A percentile compares a stretch with the other conserved stretches of the same genome.
Evolutionary conservation across 2,888 invertebrate genomes (phyloP).

Genomic region (Dolichomitus sp.): DNA sequence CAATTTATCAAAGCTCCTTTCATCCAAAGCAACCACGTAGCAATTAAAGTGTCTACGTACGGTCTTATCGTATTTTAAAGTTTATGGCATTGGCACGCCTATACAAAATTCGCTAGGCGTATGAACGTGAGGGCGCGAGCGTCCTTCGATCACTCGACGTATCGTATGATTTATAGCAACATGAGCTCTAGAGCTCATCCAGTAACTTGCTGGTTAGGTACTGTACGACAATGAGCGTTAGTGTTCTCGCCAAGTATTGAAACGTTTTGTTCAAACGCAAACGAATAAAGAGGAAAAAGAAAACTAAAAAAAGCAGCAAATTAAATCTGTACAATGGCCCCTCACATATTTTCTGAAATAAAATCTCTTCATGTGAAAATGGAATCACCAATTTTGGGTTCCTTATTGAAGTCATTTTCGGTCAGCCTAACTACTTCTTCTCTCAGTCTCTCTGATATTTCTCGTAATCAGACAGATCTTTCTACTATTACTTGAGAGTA

Average conservation of each 20-base stretch:
- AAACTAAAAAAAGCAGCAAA: not conserved
- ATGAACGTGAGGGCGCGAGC: constrained; percentile 45
- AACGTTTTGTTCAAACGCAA: not conserved
- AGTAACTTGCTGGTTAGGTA: not conserved
- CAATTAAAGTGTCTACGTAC: constrained; percentile 84
- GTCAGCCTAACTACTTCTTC: no score
- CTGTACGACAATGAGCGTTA: constrained; percentile 2
- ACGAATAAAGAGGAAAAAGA: not conserved
- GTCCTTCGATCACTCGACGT: constrained; percentile 61
- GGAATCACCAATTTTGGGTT: no score
- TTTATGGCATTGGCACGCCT: constrained; percentile 84
- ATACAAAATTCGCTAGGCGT: constrained; percentile 81
- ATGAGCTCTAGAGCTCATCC: constrained; percentile 16
- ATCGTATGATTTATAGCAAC: constrained; percentile 52
- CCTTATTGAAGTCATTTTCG: no score
- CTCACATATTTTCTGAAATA: no score
- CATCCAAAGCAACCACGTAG: constrained; percentile 82
- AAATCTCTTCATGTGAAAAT: not conserved
- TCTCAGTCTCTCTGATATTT: no score
- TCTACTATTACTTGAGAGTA: no score
- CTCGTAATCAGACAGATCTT: no score
- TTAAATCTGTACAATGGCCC: not conserved
- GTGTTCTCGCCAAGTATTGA: not conserved
- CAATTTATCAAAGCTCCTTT: constrained; percentile 84
- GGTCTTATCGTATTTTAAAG: constrained; percentile 84